A percentile compares a stretch with the other conserved stretches of the same genome.
phyloP scores from a whole-genome alignment of 2,113 vertebrate genomes.

The Lepus europaeus region DNA sequence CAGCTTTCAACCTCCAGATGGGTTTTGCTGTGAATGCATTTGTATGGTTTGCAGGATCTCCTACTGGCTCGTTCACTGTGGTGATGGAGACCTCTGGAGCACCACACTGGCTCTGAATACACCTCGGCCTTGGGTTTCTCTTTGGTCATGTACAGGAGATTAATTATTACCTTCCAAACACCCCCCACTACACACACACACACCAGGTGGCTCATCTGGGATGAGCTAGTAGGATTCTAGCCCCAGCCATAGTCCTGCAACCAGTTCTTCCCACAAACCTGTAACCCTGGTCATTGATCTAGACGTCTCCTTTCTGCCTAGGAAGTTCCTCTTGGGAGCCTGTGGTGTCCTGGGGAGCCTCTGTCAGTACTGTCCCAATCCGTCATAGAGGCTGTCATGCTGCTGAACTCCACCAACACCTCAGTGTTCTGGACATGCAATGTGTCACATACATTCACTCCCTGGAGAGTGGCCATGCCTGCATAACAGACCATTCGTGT shows the following conservation, averaged over 20 bases:
- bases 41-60: neutral
- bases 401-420: neutral
- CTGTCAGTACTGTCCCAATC: neutral
- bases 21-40: neutral
- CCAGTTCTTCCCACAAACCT: neutral
- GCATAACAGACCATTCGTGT: neutral
- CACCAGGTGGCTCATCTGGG: neutral
- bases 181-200: too few relatives aligned
- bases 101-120: neutral
- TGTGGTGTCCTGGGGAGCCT: neutral
- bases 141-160: neutral
- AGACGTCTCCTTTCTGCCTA: neutral
- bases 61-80: rapidly evolving
- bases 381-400: neutral
- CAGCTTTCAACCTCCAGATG: neutral
- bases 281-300: neutral
- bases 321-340: neutral
- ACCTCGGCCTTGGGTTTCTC: neutral
- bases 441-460: neutral
- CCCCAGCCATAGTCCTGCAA: neutral
- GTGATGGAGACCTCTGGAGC: rapidly evolving
- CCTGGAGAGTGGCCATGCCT: neutral
- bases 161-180: neutral
- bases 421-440: neutral
- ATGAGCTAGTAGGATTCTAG: neutral